Evolutionary conservation across 2,113 vertebrate genomes (phyloP).

Genomic region (Psettodes erumei): DNA sequence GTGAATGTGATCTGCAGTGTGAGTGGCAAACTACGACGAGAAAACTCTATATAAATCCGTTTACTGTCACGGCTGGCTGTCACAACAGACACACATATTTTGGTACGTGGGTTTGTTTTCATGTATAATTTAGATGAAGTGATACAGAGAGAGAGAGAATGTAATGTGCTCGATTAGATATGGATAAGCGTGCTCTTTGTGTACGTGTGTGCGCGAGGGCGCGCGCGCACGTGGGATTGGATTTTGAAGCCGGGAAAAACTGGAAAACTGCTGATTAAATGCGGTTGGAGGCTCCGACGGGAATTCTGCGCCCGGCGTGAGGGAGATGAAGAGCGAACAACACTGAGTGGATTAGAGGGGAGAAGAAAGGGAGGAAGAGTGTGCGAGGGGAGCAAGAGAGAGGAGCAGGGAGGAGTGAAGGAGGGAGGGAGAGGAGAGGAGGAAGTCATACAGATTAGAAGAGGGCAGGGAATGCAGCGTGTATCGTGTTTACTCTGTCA

Average conservation of each 20-base stretch:
- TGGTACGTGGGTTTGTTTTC: background rate
- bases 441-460: slow-evolving; percentile 1
- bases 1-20: too few relatives aligned
- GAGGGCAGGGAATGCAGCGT: slow-evolving; percentile 13
- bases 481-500: slow-evolving; percentile 10
- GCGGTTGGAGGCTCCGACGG: slow-evolving; percentile 34
- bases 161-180: too few relatives aligned
- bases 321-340: slow-evolving; percentile 33
- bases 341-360: slow-evolving; percentile 39
- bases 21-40: too few relatives aligned
- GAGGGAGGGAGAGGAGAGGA: background rate
- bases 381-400: background rate
- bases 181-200: slow-evolving; percentile 15
- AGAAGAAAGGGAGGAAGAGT: slow-evolving; percentile 6
- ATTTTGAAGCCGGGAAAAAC: slow-evolving; percentile 42
- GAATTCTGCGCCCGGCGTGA: slow-evolving; percentile 40
- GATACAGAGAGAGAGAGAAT: too few relatives aligned
- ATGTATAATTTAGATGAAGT: too few relatives aligned
- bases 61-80: too few relatives aligned
- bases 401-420: background rate
- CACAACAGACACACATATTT: background rate
- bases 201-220: background rate
- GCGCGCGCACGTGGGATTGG: background rate
- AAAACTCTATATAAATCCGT: too few relatives aligned
- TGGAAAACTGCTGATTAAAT: slow-evolving; percentile 59